phyloP scores from a whole-genome alignment of 2,797 vertebrate species.

The Linurgus olivaceus region DNA sequence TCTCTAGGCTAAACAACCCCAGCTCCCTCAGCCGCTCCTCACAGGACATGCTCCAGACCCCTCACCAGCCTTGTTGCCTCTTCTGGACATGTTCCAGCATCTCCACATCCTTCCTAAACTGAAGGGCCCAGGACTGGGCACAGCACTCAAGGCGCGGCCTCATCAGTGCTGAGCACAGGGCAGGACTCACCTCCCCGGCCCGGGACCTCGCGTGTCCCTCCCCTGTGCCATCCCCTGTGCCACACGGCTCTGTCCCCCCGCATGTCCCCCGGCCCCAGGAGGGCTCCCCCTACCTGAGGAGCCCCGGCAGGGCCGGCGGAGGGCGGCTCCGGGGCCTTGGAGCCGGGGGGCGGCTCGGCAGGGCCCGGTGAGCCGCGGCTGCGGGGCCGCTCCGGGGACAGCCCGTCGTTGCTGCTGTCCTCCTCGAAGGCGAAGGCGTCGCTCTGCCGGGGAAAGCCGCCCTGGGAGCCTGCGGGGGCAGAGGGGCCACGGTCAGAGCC shows the following conservation, averaged over 20 bases:
- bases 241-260: neutral
- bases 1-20: neutral
- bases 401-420: constrained; percentile 92
- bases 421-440: constrained; percentile 95
- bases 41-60: neutral
- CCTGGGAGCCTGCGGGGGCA: constrained; percentile 79
- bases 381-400: constrained; percentile 89
- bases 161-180: accelerated
- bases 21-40: neutral
- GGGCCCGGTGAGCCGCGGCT: constrained; percentile 86
- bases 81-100: neutral
- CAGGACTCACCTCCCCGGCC: neutral
- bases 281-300: constrained; percentile 76
- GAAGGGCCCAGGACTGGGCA: neutral
- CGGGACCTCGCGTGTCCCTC: neutral
- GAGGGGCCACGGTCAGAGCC: neutral
- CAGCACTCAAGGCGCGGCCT: neutral
- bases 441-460: constrained; percentile 84
- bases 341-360: constrained; percentile 75
- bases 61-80: neutral
- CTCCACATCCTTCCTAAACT: neutral
- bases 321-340: constrained; percentile 73
- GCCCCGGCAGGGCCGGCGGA: constrained; percentile 70
- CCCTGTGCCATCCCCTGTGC: neutral
- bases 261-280: neutral